Evolutionary conservation across 1,140 invertebrate species (phyloP).

Genomic region (Musca domestica): DNA sequence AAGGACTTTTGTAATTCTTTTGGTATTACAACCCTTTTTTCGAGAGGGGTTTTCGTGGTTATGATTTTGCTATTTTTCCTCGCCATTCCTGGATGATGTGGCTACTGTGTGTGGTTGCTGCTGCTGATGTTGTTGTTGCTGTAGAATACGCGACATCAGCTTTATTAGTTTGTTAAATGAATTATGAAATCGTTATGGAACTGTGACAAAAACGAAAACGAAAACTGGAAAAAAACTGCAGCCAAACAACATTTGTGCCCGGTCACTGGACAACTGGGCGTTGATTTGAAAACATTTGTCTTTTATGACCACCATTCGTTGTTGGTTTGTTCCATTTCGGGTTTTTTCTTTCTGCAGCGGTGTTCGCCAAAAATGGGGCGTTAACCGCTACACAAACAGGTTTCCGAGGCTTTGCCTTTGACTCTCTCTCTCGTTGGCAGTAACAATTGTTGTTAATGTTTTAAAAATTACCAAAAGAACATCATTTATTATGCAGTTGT

Average conservation of each 20-base stretch:
- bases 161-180: constrained; percentile 23
- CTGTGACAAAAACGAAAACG: not conserved
- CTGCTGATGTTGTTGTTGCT: too few relatives aligned
- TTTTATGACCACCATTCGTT: constrained; percentile 16
- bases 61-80: not conserved
- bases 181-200: constrained; percentile 9
- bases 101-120: too few relatives aligned
- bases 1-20: constrained; percentile 10
- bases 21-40: constrained; percentile 15
- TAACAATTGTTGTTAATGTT: constrained; percentile 20
- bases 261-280: constrained; percentile 12
- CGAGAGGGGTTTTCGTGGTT: too few relatives aligned
- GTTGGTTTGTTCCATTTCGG: not conserved
- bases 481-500: constrained; percentile 13
- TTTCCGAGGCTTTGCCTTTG: not conserved
- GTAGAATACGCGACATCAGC: not conserved
- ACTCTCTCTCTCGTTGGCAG: not conserved
- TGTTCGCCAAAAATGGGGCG: constrained; percentile 1
- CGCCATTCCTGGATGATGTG: not conserved
- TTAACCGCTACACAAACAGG: constrained; percentile 18
- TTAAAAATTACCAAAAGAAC: not conserved
- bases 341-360: not conserved
- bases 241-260: not conserved
- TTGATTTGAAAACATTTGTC: constrained; percentile 19
- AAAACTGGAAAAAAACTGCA: not conserved